phyloP scores from a whole-genome alignment of 37 sponge, comb jelly and placozoan species.

The Crambe crambe region DNA sequence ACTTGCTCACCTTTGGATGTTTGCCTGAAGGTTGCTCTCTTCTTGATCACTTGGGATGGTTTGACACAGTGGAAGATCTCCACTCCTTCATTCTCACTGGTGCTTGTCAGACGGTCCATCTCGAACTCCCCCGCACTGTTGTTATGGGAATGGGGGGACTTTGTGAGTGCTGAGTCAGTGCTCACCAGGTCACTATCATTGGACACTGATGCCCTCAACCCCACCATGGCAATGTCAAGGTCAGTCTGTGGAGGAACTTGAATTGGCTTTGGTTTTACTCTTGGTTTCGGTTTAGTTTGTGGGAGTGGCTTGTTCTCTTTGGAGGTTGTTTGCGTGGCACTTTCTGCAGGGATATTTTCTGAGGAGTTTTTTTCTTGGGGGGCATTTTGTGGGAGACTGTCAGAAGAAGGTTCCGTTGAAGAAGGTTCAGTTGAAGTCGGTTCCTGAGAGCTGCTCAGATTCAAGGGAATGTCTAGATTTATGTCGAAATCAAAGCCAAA shows the following conservation, averaged over 20 bases:
- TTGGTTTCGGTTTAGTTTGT: background rate
- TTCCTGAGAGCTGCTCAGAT: background rate
- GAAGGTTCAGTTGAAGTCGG: background rate
- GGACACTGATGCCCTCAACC: conserved; percentile 5
- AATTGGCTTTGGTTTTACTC: background rate
- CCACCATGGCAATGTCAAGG: background rate
- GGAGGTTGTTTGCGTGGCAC: background rate
- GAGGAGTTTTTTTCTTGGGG: background rate
- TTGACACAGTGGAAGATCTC: background rate
- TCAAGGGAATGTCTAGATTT: background rate
- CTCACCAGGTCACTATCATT: conserved; percentile 28
- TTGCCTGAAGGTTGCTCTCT: background rate
- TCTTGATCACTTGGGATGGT: conserved; percentile 7
- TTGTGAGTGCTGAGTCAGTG: conserved; percentile 2
- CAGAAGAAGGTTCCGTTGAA: background rate
- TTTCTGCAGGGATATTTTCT: background rate
- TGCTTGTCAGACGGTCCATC: background rate
- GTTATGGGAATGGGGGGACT: conserved; percentile 2
- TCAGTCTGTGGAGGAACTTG: background rate
- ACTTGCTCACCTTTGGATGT: background rate
- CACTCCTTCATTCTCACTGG: background rate
- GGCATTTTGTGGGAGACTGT: background rate
- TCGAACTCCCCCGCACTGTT: background rate
- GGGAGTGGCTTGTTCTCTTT: background rate
- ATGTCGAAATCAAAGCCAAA: background rate